These are phyloP conservation scores for Rhynchomys soricoides DNA, from an alignment of 2,113 vertebrate genomes.

Conservation along the genomic window DNA sequence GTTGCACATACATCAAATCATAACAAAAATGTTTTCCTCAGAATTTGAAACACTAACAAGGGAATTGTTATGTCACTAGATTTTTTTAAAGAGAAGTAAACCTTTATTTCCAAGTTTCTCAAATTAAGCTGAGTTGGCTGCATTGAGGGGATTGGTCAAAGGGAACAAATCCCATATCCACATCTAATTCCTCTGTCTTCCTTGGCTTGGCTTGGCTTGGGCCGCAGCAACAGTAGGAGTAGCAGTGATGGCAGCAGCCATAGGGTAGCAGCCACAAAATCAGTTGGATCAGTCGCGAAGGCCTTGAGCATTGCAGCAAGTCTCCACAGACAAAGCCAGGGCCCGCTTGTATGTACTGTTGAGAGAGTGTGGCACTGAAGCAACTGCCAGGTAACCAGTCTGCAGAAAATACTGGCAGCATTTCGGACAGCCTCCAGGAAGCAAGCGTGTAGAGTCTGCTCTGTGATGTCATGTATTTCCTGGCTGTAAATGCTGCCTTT, in stretches of 20 bases:
- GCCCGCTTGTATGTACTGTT: background rate
- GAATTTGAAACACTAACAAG: background rate
- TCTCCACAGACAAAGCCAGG: background rate
- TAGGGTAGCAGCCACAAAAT: background rate
- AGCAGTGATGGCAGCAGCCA: no score
- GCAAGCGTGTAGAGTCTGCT: background rate
- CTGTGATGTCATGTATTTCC: background rate
- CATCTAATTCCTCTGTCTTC: background rate
- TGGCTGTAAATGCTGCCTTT: background rate
- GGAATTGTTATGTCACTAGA: background rate
- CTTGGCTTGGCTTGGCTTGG: background rate
- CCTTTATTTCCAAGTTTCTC: background rate
- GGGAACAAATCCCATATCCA: background rate
- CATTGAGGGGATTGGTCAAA: background rate
- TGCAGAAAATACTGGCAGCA: background rate
- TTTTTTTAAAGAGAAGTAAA: background rate
- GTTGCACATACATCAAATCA: background rate
- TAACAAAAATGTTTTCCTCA: conserved; percentile 32
- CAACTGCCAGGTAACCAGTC: background rate
- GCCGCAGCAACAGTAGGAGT: no score
- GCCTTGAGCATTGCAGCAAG: background rate
- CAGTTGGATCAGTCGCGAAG: background rate
- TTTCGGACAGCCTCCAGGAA: background rate
- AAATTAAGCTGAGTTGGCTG: background rate
- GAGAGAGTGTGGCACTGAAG: background rate